These are phyloP conservation scores for Pseudococcus longispinus DNA, from an alignment of 2,888 invertebrate species.

Conservation along the genomic window DNA sequence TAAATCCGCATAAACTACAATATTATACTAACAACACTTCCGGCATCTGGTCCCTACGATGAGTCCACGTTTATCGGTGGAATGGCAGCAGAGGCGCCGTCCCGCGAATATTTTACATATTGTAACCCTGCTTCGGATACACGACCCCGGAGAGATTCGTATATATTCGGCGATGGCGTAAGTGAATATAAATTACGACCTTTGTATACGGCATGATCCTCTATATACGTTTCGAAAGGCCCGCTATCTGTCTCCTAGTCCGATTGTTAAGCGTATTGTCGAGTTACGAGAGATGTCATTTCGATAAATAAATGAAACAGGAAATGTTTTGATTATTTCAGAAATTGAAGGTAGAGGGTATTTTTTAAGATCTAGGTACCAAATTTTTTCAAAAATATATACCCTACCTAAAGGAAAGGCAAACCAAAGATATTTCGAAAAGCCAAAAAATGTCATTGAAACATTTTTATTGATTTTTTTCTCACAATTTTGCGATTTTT, in stretches of 20 bases:
- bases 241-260: neutral
- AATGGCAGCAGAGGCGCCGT: neutral
- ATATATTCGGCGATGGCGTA: neutral
- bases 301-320: too few species aligned
- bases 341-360: too few species aligned
- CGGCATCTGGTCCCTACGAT: neutral
- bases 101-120: neutral
- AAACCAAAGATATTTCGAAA: too few species aligned
- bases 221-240: neutral
- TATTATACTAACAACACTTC: neutral
- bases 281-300: neutral
- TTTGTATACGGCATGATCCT: neutral
- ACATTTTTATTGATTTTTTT: too few species aligned
- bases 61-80: neutral
- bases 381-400: too few species aligned
- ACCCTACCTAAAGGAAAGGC: too few species aligned
- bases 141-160: neutral
- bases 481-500: too few species aligned
- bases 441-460: too few species aligned
- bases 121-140: neutral
- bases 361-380: too few species aligned
- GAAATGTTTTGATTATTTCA: too few species aligned
- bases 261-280: neutral
- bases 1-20: neutral
- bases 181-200: constrained; percentile 34